A percentile compares a stretch with the other conserved stretches of the same genome.
Evolutionary conservation across 2,888 invertebrate genomes (phyloP).

Genomic region (Barypeithes pellucidus): DNA sequence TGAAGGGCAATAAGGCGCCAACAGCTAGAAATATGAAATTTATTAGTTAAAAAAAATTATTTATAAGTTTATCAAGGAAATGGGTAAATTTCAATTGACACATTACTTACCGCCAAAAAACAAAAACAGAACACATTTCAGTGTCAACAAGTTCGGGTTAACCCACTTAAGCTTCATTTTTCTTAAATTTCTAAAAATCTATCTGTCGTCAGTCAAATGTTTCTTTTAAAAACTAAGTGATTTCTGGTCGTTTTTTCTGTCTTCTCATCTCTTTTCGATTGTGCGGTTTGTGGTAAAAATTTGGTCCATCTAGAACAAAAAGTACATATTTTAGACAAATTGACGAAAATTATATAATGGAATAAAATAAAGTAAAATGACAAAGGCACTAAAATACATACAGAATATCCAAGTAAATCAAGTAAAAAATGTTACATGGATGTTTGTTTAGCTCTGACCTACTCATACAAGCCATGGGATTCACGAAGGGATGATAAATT

Average conservation of each 20-base stretch:
- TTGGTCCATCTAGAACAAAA: conserved; percentile 57
- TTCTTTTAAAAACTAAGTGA: conserved; percentile 34
- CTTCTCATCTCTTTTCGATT: conserved; percentile 54
- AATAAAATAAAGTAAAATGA: too few species aligned
- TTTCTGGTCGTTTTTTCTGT: conserved; percentile 51
- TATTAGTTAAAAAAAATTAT: neutral
- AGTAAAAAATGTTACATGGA: too few species aligned
- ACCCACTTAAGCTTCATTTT: conserved; percentile 64
- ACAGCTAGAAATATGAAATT: conserved; percentile 75
- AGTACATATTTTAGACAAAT: neutral
- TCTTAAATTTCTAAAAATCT: conserved; percentile 24
- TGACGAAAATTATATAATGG: too few species aligned
- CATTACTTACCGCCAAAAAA: conserved; percentile 82
- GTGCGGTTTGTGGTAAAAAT: conserved; percentile 19
- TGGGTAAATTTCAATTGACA: too few species aligned
- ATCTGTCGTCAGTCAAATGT: conserved; percentile 22
- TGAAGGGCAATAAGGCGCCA: conserved; percentile 87
- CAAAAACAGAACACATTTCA: conserved; percentile 87
- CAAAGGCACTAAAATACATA: too few species aligned
- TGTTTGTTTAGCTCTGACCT: too few species aligned
- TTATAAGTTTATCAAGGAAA: too few species aligned
- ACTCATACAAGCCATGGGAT: too few species aligned
- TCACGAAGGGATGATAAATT: too few species aligned
- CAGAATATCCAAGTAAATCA: too few species aligned
- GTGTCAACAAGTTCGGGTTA: conserved; percentile 82